Percentiles rank a stretch among this genome's conserved stretches.
Evolutionary conservation across 1,140 invertebrate species (phyloP).

Genomic region (Trichonephila inaurata): DNA sequence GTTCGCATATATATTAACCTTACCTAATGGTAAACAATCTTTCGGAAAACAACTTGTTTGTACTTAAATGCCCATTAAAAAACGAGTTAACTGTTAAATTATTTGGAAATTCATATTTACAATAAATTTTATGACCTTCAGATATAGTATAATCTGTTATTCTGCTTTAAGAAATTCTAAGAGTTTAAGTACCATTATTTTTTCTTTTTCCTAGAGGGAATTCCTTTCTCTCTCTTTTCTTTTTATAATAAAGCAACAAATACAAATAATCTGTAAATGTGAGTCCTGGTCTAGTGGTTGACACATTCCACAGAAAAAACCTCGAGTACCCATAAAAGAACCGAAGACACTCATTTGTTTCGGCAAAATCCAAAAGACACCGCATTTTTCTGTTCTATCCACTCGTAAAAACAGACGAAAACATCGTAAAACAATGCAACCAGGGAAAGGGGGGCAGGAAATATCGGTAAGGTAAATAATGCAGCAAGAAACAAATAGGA

Average conservation of each 20-base stretch:
- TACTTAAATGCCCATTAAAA: too few species aligned
- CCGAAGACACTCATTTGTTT: neutral
- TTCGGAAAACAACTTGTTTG: too few species aligned
- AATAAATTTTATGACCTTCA: too few species aligned
- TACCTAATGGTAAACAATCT: too few species aligned
- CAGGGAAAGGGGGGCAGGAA: neutral
- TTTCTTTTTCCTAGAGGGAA: too few species aligned
- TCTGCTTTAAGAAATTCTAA: too few species aligned
- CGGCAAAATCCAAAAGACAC: neutral
- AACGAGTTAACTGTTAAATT: too few species aligned
- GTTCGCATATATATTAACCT: too few species aligned
- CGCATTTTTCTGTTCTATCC: slow-evolving; percentile 8
- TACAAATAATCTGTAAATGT: neutral
- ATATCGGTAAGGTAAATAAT: slow-evolving; percentile 46
- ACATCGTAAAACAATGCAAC: slow-evolving; percentile 53
- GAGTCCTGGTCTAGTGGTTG: neutral
- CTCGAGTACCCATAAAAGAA: neutral
- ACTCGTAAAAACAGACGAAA: slow-evolving; percentile 31
- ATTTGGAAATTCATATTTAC: too few species aligned
- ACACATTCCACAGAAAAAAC: neutral
- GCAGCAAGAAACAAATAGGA: slow-evolving; percentile 24
- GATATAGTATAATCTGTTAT: too few species aligned
- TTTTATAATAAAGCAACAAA: neutral
- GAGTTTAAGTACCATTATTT: too few species aligned
- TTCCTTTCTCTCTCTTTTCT: too few species aligned